A percentile compares a stretch with the other conserved stretches of the same genome.
phyloP scores from a whole-genome alignment of 2,797 vertebrate genomes.

The Clarias fuscus region DNA sequence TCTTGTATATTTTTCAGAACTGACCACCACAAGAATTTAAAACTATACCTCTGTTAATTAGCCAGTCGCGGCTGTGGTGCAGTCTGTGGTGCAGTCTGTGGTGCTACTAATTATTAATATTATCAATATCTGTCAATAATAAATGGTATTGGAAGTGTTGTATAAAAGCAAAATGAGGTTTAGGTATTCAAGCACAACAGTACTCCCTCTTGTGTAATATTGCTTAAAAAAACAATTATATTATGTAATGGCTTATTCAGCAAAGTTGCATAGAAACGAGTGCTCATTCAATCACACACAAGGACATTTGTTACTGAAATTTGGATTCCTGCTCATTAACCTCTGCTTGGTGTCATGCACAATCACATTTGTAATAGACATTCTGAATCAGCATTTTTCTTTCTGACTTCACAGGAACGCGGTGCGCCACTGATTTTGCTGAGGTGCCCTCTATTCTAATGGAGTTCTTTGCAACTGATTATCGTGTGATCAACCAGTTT shows the following conservation, averaged over 20 bases:
- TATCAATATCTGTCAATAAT: no score
- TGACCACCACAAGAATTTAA: no score
- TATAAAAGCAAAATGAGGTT: no score
- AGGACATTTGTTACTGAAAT: neutral
- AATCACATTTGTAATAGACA: neutral
- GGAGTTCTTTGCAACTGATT: constrained; percentile 98
- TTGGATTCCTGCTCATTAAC: neutral
- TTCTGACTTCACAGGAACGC: constrained; percentile 81
- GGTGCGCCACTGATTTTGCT: constrained; percentile 96
- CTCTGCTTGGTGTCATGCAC: neutral
- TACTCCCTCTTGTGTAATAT: no score
- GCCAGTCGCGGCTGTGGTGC: no score
- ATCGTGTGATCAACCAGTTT: constrained; percentile 92
- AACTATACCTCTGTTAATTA: no score
- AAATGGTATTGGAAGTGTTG: no score
- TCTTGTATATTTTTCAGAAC: no score
- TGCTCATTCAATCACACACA: neutral
- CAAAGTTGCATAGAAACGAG: neutral
- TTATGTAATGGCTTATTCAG: neutral
- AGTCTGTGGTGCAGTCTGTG: no score
- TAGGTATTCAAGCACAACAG: no score
- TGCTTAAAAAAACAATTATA: neutral
- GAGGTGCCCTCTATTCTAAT: constrained; percentile 98
- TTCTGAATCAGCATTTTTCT: constrained; percentile 21
- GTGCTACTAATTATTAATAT: no score